A percentile compares a stretch with the other conserved stretches of the same genome.
Evolutionary conservation across 2,113 vertebrate species (phyloP).

Genomic region (Helogale parvula): DNA sequence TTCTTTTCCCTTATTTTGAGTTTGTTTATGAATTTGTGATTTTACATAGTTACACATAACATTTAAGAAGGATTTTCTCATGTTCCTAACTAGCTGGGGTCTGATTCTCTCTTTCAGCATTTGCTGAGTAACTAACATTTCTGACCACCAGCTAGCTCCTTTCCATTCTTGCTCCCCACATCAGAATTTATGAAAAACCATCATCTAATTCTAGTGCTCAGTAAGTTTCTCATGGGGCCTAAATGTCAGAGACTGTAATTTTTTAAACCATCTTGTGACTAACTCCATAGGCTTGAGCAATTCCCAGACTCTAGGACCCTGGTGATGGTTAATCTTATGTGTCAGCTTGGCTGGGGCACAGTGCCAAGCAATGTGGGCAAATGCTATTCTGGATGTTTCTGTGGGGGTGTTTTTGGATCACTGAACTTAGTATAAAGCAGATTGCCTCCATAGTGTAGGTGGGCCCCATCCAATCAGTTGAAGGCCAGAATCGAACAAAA

Average conservation of each 20-base stretch:
- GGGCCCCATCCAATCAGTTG: neutral
- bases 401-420: neutral
- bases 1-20: slow-evolving; percentile 39
- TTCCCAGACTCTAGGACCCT: neutral
- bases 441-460: neutral
- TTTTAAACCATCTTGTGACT: slow-evolving; percentile 18
- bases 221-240: neutral
- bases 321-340: neutral
- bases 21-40: slow-evolving; percentile 46
- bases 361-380: neutral
- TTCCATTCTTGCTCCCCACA: slow-evolving; percentile 17
- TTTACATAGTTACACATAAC: slow-evolving; percentile 44
- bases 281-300: neutral
- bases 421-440: neutral
- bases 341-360: neutral
- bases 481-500: neutral
- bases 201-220: neutral
- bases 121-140: slow-evolving; percentile 43
- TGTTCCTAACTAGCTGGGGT: neutral
- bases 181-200: neutral
- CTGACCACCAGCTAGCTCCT: slow-evolving; percentile 1
- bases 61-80: neutral
- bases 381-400: neutral
- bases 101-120: slow-evolving; percentile 32
- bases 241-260: neutral